Conservation (phyloP, 2,888 invertebrate genomes). For the Anaspis maculata region DNA sequence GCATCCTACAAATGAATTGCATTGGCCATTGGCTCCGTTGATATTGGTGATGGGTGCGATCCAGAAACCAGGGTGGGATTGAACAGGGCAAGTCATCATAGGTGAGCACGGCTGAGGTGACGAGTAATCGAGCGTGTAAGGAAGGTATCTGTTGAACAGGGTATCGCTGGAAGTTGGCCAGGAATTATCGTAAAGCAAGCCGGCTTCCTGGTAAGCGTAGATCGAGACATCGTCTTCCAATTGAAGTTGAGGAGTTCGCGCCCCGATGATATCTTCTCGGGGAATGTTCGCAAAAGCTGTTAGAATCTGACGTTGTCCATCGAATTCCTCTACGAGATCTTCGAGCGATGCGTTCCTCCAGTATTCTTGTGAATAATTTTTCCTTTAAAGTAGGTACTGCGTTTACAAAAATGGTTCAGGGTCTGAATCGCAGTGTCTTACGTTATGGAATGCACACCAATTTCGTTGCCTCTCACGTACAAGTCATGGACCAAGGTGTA, state of each 20-base stretch:
- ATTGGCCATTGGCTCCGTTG: constrained; percentile 45
- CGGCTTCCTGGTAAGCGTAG: constrained; percentile 45
- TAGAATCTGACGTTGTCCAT: constrained; percentile 33
- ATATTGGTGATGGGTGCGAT: constrained; percentile 56
- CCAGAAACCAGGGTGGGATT: constrained; percentile 55
- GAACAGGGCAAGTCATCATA: constrained; percentile 49
- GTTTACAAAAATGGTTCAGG: neutral
- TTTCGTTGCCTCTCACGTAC: constrained; percentile 54
- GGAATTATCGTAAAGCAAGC: constrained; percentile 53
- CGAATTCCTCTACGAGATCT: constrained; percentile 35
- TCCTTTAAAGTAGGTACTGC: constrained; percentile 19
- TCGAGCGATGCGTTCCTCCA: constrained; percentile 30
- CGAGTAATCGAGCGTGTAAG: constrained; percentile 58
- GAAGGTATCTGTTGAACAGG: constrained; percentile 50
- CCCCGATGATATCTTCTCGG: constrained; percentile 28
- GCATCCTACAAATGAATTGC: constrained; percentile 54
- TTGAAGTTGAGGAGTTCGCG: constrained; percentile 51
- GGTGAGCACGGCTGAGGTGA: constrained; percentile 48
- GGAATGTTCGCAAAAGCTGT: constrained; percentile 37
- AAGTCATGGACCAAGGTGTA: constrained; percentile 49
- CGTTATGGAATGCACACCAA: constrained; percentile 61
- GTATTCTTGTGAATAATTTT: constrained; percentile 25
- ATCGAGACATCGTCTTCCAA: constrained; percentile 51
- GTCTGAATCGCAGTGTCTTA: too few relatives aligned
- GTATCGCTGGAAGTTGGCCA: constrained; percentile 48